Conservation (phyloP, 2,888 invertebrate species). For the Sesia apiformis region DNA sequence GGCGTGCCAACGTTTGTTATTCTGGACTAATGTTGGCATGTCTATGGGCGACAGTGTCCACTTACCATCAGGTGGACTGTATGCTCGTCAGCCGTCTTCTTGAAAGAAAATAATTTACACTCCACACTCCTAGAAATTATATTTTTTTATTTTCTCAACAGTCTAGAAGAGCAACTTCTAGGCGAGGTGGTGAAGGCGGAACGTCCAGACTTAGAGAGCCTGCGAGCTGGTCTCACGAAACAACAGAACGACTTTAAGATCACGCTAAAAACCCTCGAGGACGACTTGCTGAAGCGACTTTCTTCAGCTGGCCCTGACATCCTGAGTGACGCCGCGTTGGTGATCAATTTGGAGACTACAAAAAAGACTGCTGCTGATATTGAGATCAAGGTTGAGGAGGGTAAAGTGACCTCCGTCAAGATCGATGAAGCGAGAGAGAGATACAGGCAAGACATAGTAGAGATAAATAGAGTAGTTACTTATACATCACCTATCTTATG, state of each 20-base stretch:
- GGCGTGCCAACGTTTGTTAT: no score
- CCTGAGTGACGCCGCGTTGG: conserved; percentile 90
- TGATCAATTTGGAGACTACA: conserved; percentile 93
- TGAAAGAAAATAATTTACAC: no score
- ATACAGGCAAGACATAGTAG: conserved; percentile 72
- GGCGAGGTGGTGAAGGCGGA: conserved; percentile 96
- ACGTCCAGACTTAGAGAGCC: conserved; percentile 89
- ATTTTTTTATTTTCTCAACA: conserved; percentile 14
- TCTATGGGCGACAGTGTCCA: no score
- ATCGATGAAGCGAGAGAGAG: conserved; percentile 94
- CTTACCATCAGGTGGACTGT: no score
- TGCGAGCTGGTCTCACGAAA: conserved; percentile 88
- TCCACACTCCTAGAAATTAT: background rate
- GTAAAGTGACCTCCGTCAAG: conserved; percentile 87
- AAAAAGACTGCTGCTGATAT: conserved; percentile 95
- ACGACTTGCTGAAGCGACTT: conserved; percentile 88
- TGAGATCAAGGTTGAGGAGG: conserved; percentile 89
- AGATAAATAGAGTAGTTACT: background rate
- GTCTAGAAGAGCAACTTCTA: conserved; percentile 91
- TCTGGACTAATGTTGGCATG: no score
- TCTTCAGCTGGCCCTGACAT: conserved; percentile 95
- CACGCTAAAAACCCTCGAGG: conserved; percentile 91
- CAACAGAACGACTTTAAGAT: conserved; percentile 97
- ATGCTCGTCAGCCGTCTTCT: no score
- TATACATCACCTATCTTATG: background rate